Percentiles rank a stretch among this genome's conserved stretches.
Evolutionary conservation across 2,888 invertebrate genomes (phyloP).

Genomic region (Phortica magna): DNA sequence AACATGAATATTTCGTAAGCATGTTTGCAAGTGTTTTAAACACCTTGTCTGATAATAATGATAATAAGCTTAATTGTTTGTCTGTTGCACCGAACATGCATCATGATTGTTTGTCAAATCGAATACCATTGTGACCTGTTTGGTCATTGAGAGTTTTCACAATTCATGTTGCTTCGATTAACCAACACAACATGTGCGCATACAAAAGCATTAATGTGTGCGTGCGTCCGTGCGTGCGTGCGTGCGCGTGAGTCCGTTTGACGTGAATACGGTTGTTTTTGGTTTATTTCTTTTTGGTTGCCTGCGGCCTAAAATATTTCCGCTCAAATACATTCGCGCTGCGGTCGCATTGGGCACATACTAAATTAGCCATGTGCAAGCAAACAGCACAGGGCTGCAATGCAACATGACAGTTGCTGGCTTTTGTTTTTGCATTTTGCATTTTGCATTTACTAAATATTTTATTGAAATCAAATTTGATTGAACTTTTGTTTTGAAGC

Average conservation of each 20-base stretch:
- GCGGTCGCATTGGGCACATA: not conserved
- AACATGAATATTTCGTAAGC: too few relatives aligned
- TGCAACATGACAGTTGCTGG: not conserved
- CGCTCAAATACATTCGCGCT: not conserved
- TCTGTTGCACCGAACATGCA: too few relatives aligned
- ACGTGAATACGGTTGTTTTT: not conserved
- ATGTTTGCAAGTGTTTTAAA: too few relatives aligned
- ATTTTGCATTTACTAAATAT: not conserved
- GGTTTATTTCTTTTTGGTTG: not conserved
- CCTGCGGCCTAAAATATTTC: not conserved
- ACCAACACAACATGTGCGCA: not conserved
- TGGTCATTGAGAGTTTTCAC: too few relatives aligned
- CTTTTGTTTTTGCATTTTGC: not conserved
- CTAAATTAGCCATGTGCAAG: not conserved
- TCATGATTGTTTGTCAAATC: too few relatives aligned
- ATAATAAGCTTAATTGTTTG: too few relatives aligned
- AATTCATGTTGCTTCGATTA: not conserved
- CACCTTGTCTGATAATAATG: too few relatives aligned
- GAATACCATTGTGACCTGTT: too few relatives aligned
- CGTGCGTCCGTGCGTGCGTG: not conserved
- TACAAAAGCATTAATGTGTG: not conserved
- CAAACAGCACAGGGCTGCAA: not conserved
- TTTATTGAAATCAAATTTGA: too few relatives aligned
- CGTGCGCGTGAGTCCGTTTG: not conserved
- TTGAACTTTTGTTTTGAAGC: too few relatives aligned